Evolutionary conservation across 2,797 vertebrate genomes (phyloP).

Genomic region (Bradypodion pumilum): DNA sequence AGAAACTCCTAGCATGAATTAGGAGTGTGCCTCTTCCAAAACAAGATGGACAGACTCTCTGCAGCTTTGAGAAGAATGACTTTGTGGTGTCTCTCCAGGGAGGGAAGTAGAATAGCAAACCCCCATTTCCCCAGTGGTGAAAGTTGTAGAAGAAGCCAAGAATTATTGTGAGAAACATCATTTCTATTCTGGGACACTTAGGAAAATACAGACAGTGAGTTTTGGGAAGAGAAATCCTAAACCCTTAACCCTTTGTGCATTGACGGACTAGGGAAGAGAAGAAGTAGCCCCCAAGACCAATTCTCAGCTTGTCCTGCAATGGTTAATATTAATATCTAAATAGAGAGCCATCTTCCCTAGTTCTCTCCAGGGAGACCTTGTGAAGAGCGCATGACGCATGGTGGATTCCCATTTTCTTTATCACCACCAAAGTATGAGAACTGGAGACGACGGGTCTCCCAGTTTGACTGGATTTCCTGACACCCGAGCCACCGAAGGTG

Average conservation of each 20-base stretch:
- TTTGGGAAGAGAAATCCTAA: not conserved
- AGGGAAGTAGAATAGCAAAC: not conserved
- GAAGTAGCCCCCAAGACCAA: not conserved
- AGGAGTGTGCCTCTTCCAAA: no score
- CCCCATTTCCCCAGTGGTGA: not conserved
- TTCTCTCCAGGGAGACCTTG: not conserved
- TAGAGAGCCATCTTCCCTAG: not conserved
- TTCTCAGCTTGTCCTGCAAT: not conserved
- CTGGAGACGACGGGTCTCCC: not conserved
- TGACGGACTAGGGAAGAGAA: not conserved
- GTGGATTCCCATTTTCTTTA: constrained; percentile 29
- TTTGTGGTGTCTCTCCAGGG: not conserved
- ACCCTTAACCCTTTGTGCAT: not conserved
- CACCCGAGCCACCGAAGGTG: not conserved
- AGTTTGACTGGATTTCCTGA: not conserved
- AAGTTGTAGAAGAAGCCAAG: not conserved
- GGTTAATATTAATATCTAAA: not conserved
- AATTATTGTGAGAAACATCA: not conserved
- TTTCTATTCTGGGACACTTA: not conserved
- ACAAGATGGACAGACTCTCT: no score
- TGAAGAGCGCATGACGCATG: constrained; percentile 54
- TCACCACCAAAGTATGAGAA: not conserved
- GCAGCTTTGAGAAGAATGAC: not conserved
- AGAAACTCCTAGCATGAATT: no score
- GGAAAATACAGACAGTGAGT: not conserved